Evolutionary conservation across 1,140 invertebrate genomes (phyloP), one percentile per base, ranked within the genome.

Genomic region (Orius laevigatus): DNA sequence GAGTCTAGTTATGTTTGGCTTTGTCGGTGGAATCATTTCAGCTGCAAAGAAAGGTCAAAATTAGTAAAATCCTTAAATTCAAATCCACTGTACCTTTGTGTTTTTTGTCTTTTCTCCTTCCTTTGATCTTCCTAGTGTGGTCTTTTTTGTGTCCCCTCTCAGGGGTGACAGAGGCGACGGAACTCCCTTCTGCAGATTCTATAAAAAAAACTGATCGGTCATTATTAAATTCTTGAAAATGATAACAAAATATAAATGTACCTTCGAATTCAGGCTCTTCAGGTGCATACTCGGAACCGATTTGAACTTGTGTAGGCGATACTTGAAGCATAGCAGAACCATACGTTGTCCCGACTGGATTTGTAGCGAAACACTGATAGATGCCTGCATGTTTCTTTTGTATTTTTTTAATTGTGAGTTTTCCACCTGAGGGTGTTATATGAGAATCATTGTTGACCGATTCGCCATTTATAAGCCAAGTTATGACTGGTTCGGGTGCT

Each of bases 291-390:
- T 35, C 36, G 44, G 48, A 31, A 33, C 34, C 16, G 25, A 31
- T 44, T 43, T 56, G 56, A 16, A 81, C 79, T 59, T 83, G 78
- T 56, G 78, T 74, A 0, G 85, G 83, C 49, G 76, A 74, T 0
- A 90, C 84, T 47, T 73, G 73, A 32, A 88, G 60, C 52, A 78
- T 64, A 43, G 73, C 73, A 20, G 68, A 68, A 9, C 68, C 69
- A 6, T 67, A 71, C 11, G 68, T 75, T 48, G 79, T 81, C 15
- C 84, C 85, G 10, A 86, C 70, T n/a, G 70, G 63, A 64, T 91
- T 93, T 50, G 73, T 77, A 0, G 84, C 87, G 56, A 92, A 84
- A 61, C 87, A 90, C 59, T 93, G 87, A 47, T 90, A 80, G 14
- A 90, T 79, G 0, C 90, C 89, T 0, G 84, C 83, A 58, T 91